These are phyloP conservation scores for Drosophila simulans DNA, from an alignment of 1,140 invertebrate genomes.

Conservation along the genomic window DNA sequence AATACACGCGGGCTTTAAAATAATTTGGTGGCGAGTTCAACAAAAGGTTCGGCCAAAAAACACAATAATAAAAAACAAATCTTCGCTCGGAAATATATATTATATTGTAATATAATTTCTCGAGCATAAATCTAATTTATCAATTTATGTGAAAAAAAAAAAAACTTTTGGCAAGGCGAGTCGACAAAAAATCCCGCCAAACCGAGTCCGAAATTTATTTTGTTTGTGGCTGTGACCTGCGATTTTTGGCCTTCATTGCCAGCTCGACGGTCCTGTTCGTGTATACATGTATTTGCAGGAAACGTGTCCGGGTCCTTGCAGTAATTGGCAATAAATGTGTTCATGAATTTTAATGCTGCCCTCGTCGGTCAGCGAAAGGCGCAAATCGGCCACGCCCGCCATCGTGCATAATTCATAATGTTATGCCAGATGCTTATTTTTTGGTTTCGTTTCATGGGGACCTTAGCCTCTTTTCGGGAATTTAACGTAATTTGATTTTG, in stretches of 20 bases:
- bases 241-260: constrained; percentile 17
- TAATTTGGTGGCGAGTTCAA: constrained; percentile 44
- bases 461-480: constrained; percentile 52
- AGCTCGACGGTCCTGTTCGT: background rate
- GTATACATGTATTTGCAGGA: constrained; percentile 46
- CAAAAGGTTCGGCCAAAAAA: background rate
- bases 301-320: constrained; percentile 68
- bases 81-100: constrained; percentile 59
- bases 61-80: constrained; percentile 70
- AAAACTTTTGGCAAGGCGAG: constrained; percentile 30
- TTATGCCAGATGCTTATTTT: constrained; percentile 67
- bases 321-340: constrained; percentile 83
- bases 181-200: constrained; percentile 49
- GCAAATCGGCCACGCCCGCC: constrained; percentile 21
- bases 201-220: constrained; percentile 50
- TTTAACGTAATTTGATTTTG: constrained; percentile 79
- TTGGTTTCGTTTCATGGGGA: background rate
- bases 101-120: constrained; percentile 82
- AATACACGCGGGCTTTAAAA: constrained; percentile 55
- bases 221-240: constrained; percentile 23
- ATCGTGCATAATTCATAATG: constrained; percentile 75
- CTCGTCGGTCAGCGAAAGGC: constrained; percentile 61
- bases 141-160: constrained; percentile 61
- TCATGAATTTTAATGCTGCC: constrained; percentile 79
- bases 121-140: constrained; percentile 82